A percentile compares a stretch with the other conserved stretches of the same genome.
Conservation (phyloP, 2,888 invertebrate genomes). For the Lithophane ornitopus region DNA sequence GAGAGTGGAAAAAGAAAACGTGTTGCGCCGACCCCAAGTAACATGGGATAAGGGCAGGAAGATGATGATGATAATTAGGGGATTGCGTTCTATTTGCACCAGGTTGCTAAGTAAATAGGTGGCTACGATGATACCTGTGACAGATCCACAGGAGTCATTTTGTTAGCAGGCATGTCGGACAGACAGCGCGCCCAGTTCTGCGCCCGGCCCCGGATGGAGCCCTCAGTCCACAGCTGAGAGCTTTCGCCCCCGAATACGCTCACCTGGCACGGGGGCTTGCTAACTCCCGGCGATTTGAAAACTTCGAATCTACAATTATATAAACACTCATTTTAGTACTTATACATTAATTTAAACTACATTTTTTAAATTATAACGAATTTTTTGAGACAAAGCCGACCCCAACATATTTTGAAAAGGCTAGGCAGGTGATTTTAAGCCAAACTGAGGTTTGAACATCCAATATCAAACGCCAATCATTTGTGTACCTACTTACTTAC, state of each 20-base stretch:
- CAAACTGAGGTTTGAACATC: too few relatives aligned
- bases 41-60: too few relatives aligned
- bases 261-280: constrained; percentile 62
- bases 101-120: not conserved
- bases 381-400: not conserved
- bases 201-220: constrained; percentile 91
- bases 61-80: too few relatives aligned
- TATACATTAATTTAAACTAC: not conserved
- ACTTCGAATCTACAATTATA: constrained; percentile 81
- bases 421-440: too few relatives aligned
- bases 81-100: not conserved
- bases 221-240: constrained; percentile 88
- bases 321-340: not conserved
- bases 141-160: constrained; percentile 94
- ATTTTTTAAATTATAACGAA: too few relatives aligned
- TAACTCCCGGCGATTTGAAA: constrained; percentile 77
- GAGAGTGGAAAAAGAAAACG: too few relatives aligned
- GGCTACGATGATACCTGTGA: constrained; percentile 85
- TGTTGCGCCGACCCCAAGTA: too few relatives aligned
- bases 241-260: constrained; percentile 51
- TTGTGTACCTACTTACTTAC: too few relatives aligned
- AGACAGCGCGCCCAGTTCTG: constrained; percentile 95
- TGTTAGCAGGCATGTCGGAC: constrained; percentile 94
- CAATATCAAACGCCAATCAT: too few relatives aligned
- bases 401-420: too few relatives aligned